phyloP scores from a whole-genome alignment of 1,140 invertebrate species.

The Macrosteles quadrilineatus region DNA sequence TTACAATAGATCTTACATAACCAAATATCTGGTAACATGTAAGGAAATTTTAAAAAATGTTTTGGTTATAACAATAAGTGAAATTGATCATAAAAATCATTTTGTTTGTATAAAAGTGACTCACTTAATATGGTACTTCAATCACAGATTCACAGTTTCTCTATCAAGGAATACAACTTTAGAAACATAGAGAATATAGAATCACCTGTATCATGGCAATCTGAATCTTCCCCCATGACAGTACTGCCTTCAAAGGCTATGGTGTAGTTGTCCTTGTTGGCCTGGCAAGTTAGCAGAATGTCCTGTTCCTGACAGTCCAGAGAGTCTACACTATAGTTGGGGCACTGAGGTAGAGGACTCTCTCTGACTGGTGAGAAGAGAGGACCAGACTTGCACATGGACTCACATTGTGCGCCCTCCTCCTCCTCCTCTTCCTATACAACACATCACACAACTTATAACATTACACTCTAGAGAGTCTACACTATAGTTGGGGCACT shows the following conservation, averaged over 20 bases:
- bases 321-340: conserved; percentile 86
- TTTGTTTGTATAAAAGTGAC: too few species aligned
- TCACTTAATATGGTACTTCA: too few species aligned
- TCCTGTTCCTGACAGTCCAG: conserved; percentile 85
- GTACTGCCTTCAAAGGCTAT: conserved; percentile 90
- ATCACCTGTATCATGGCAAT: conserved; percentile 60
- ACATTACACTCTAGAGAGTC: conserved; percentile 88
- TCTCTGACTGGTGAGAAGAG: conserved; percentile 91
- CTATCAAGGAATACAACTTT: too few species aligned
- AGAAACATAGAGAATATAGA: too few species aligned
- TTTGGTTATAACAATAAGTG: too few species aligned
- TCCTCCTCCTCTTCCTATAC: conserved; percentile 15
- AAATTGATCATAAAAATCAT: too few species aligned
- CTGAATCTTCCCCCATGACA: conserved; percentile 80
- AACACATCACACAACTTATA: too few species aligned
- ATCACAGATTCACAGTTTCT: too few species aligned
- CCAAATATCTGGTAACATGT: too few species aligned
- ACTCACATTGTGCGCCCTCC: conserved; percentile 56
- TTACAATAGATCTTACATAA: too few species aligned
- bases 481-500: conserved; percentile 77
- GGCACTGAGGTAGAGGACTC: conserved; percentile 60
- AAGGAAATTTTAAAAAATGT: too few species aligned
- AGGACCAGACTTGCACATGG: conserved; percentile 84
- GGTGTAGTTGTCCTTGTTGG: conserved; percentile 92
- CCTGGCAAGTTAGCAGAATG: conserved; percentile 84